phyloP scores from a whole-genome alignment of 2,888 invertebrate species.

The Parnassius glacialis region DNA sequence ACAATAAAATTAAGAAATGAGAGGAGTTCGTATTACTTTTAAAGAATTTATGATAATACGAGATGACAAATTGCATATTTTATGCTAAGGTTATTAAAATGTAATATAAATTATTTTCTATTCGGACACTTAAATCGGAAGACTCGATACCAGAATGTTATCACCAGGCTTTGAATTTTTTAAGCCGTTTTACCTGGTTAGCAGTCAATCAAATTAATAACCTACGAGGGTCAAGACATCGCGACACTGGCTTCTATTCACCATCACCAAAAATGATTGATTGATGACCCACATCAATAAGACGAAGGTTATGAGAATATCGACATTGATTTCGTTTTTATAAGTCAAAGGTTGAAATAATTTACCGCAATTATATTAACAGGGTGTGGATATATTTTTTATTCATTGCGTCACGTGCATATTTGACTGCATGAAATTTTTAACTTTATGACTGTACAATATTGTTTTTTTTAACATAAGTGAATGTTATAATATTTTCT shows the following conservation, averaged over 20 bases:
- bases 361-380: slow-evolving; percentile 7
- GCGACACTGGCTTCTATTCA: slow-evolving; percentile 8
- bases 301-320: slow-evolving; percentile 13
- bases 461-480: no score
- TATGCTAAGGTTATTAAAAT: no score
- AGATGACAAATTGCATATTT: no score
- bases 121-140: not conserved
- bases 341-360: slow-evolving; percentile 15
- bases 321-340: slow-evolving; percentile 11
- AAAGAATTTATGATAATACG: no score
- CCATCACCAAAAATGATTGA: slow-evolving; percentile 14
- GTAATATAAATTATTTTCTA: not conserved
- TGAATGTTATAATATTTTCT: no score
- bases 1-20: no score
- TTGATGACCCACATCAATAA: slow-evolving; percentile 5
- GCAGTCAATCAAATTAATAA: not conserved
- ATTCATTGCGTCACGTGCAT: no score
- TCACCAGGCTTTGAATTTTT: not conserved
- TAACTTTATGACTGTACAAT: no score
- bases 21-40: no score
- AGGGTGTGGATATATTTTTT: slow-evolving; percentile 1
- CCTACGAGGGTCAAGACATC: not conserved
- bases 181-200: not conserved
- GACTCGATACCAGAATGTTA: not conserved
- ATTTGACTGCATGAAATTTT: no score